Percentiles rank a stretch among this genome's conserved stretches.
Evolutionary conservation across 2,888 invertebrate genomes (phyloP).

Genomic region (Mythimna albipuncta): DNA sequence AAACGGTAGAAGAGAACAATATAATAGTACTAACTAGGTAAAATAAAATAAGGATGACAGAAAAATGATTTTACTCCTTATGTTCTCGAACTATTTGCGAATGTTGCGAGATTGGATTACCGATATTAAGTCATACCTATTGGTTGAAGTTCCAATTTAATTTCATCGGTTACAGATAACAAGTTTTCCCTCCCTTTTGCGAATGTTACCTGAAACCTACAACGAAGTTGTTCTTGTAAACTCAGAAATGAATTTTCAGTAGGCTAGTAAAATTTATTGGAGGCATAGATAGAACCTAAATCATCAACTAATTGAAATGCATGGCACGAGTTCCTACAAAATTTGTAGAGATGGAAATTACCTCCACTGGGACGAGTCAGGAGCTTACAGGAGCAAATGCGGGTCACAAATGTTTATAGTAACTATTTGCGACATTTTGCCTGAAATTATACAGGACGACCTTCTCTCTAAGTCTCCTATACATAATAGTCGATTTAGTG

Average conservation of each 20-base stretch:
- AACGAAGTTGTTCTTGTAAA: neutral
- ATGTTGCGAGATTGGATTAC: neutral
- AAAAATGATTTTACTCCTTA: neutral
- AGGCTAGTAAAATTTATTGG: conserved; percentile 11
- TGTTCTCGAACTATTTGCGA: too few species aligned
- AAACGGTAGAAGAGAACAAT: neutral
- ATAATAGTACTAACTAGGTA: neutral
- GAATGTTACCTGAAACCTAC: conserved; percentile 1
- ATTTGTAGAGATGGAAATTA: conserved; percentile 39
- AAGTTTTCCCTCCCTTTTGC: neutral
- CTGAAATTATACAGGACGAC: conserved; percentile 19
- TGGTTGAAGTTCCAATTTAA: neutral
- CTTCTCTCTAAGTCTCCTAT: conserved; percentile 10
- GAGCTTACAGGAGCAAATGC: conserved; percentile 11
- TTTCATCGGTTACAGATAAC: neutral
- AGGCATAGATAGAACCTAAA: conserved; percentile 21
- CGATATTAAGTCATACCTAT: neutral
- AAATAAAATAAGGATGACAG: neutral
- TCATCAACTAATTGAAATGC: conserved; percentile 51
- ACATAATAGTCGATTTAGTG: conserved; percentile 21
- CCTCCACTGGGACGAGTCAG: neutral
- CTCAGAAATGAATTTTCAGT: neutral
- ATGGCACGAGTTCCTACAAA: conserved; percentile 33
- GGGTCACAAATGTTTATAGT: conserved; percentile 8
- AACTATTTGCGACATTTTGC: conserved; percentile 26